Conservation (phyloP, 2,113 vertebrate species). For the Tenrec ecaudatus region DNA sequence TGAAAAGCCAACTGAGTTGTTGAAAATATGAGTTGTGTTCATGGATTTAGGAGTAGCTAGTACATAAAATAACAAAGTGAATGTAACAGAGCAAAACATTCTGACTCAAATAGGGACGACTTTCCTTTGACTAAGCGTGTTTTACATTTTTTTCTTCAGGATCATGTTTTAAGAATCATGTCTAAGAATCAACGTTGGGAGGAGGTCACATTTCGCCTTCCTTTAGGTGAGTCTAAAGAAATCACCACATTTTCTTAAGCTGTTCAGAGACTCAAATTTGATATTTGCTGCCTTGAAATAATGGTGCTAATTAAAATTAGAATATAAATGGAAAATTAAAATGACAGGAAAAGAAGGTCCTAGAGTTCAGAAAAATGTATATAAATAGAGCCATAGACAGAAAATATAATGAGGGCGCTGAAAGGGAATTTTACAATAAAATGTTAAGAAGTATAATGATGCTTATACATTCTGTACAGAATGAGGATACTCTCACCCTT, state of each 20-base stretch:
- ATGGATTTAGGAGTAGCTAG: slow-evolving; percentile 45
- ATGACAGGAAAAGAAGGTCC: slow-evolving; percentile 10
- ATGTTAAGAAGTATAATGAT: slow-evolving; percentile 29
- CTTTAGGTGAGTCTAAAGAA: slow-evolving; percentile 54
- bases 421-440: slow-evolving; percentile 65
- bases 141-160: slow-evolving; percentile 20
- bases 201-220: neutral
- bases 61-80: slow-evolving; percentile 2
- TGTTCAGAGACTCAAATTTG: slow-evolving; percentile 57
- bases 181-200: neutral
- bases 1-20: slow-evolving; percentile 75
- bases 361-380: neutral
- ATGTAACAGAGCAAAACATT: neutral
- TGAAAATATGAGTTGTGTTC: slow-evolving; percentile 73
- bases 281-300: slow-evolving; percentile 63
- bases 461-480: neutral
- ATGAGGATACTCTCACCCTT: slow-evolving; percentile 1
- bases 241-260: slow-evolving; percentile 46
- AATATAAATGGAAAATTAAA: slow-evolving; percentile 65
- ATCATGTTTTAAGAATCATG: slow-evolving; percentile 20
- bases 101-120: neutral
- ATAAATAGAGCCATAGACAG: slow-evolving; percentile 21
- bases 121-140: neutral
- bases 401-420: neutral
- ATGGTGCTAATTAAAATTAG: slow-evolving; percentile 64